phyloP scores from a whole-genome alignment of 2,113 vertebrate species.

The Turdus rufiventris region DNA sequence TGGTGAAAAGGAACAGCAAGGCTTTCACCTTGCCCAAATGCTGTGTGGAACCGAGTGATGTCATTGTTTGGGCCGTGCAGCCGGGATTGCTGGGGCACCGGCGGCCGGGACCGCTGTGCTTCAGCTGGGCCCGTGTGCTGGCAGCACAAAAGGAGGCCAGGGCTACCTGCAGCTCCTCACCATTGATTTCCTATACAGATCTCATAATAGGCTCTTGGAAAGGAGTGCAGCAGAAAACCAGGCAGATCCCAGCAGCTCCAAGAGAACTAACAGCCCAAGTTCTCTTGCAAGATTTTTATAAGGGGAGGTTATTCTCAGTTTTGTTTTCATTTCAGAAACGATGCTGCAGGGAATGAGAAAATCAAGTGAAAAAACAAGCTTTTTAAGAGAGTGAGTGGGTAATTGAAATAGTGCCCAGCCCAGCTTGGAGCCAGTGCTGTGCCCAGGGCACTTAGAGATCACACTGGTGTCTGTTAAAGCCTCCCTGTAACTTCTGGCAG shows the following conservation, averaged over 20 bases:
- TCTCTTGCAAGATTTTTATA: not conserved
- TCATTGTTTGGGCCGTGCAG: not conserved
- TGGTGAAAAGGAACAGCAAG: not conserved
- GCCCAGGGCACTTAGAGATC: not conserved
- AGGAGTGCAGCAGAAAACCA: not conserved
- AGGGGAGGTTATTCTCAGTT: not conserved
- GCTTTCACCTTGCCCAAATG: not conserved
- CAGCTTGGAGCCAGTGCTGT: not conserved
- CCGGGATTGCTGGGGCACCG: not conserved
- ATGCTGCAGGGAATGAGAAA: not conserved
- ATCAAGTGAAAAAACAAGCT: not conserved
- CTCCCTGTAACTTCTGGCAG: not conserved
- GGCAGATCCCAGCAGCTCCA: not conserved
- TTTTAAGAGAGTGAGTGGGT: fast-evolving
- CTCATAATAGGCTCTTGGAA: not conserved
- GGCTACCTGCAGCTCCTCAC: not conserved
- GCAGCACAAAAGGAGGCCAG: not conserved
- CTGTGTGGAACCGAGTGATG: not conserved
- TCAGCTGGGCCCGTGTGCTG: not conserved
- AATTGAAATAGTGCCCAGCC: not conserved
- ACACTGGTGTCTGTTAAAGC: not conserved
- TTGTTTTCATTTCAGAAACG: not conserved
- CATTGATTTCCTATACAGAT: not conserved
- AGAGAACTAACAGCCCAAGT: not conserved
- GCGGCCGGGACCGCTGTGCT: not conserved